phyloP scores from a whole-genome alignment of 2,113 vertebrate genomes.

The Mastomys natalensis region DNA sequence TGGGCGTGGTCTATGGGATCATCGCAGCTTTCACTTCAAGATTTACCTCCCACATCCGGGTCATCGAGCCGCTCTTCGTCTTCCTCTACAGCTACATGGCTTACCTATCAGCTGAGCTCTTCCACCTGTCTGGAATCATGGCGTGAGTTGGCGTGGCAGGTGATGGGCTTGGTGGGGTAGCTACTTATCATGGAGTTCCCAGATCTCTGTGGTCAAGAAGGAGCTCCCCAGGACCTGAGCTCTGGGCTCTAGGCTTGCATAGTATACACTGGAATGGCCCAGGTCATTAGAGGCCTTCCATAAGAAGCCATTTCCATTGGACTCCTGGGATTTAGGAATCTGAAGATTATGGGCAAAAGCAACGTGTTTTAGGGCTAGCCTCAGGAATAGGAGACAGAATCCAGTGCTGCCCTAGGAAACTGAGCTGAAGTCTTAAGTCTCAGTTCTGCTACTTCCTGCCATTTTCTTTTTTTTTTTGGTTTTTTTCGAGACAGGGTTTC shows the following conservation, averaged over 20 bases:
- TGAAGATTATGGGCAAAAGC: neutral
- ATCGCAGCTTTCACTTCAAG: constrained; percentile 97
- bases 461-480: no score
- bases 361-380: neutral
- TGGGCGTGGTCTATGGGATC: constrained; percentile 95
- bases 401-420: neutral
- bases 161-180: neutral
- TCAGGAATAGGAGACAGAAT: neutral
- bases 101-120: constrained; percentile 96
- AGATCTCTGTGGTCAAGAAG: neutral
- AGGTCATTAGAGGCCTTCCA: neutral
- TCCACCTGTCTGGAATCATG: constrained; percentile 99
- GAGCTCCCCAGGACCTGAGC: neutral
- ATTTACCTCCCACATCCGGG: constrained; percentile 96
- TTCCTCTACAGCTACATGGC: constrained; percentile 99
- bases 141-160: constrained; percentile 91
- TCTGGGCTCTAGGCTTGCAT: neutral
- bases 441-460: neutral
- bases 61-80: constrained; percentile 99
- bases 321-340: neutral
- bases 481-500: no score
- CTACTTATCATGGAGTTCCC: neutral
- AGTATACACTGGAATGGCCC: neutral
- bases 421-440: neutral
- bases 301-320: neutral